Base-by-base conservation (phyloP, 2,113 vertebrate species). In the Psettodes erumei region DNA sequence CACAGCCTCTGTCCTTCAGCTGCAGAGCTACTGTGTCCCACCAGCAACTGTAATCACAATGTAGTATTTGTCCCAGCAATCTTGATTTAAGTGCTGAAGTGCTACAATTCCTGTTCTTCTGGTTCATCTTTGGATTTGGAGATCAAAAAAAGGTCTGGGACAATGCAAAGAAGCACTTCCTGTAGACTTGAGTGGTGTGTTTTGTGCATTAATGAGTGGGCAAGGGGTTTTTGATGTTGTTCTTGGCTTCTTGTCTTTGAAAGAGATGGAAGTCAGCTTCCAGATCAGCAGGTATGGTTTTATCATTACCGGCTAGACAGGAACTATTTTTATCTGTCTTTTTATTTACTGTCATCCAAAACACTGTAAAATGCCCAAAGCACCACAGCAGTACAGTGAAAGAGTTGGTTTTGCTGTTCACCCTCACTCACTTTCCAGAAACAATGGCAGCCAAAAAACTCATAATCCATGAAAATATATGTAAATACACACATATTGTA, bases 261-360 rank as follows among this genome's bases (percentile, higher is more conserved):
- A 83, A 71, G 30, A 79, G 61, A 83, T 42, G 53, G 60, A 73
- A 42, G 69, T 69, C 71, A 53, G 51, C 65, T 71, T 80, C 67
- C 50, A 40, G 82, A 88, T 81, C 51, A 91, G 69, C 66, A 79
- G 55, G 73, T 83, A 87, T 90, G 86, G 59, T 88, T 91, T 90
- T 81, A 82, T 88, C 89, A 86, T 92, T 87, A 88, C 81, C 83
- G 77, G 70, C 77, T 71, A 80, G 84, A 86, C 61, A 74, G 76
- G 61, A 75, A 79, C 71, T 77, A 80, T 75, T 89, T 91, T 75
- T 80, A 85, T 70, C 78, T 16, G 25, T 63, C 28, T 65, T 68
- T 75, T 67, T 62, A 25, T 78, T 77, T 13, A 40, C 78, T 66
- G 21, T 58, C 59, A 75, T 83, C 15, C 50, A 75, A 76, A 69